phyloP scores from a whole-genome alignment of 1,140 invertebrate genomes.

The Leptinotarsa defecta region DNA sequence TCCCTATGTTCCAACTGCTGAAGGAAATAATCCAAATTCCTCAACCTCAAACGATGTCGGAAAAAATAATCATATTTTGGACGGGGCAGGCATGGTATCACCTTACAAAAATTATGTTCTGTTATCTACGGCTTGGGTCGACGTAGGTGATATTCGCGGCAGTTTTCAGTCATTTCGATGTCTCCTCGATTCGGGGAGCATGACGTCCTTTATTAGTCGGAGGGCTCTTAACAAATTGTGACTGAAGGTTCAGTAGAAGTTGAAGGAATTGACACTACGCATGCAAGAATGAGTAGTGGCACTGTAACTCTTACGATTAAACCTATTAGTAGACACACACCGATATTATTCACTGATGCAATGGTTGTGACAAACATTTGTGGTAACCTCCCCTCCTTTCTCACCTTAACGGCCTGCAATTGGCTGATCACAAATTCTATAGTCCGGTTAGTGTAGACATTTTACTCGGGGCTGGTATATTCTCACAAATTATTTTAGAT shows the following conservation, averaged over 20 bases:
- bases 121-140: neutral
- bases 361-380: constrained; percentile 9
- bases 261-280: neutral
- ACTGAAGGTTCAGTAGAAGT: neutral
- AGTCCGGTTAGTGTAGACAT: constrained; percentile 6
- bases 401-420: constrained; percentile 15
- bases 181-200: neutral
- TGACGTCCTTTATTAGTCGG: neutral
- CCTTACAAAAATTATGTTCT: neutral
- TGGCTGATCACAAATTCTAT: constrained; percentile 12
- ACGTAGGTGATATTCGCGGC: neutral
- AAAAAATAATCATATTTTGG: neutral
- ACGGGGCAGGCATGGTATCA: neutral
- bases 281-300: neutral
- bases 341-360: constrained; percentile 2
- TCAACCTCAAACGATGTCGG: too few species aligned
- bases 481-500: constrained; percentile 22
- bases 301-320: neutral
- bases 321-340: neutral
- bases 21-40: too few species aligned
- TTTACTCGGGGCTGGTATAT: constrained; percentile 22
- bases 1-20: neutral
- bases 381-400: neutral
- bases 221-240: neutral
- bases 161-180: neutral